Evolutionary conservation across 2,113 vertebrate genomes (phyloP), one percentile per base, ranked within the genome.

Genomic region (Petroica traversi): DNA sequence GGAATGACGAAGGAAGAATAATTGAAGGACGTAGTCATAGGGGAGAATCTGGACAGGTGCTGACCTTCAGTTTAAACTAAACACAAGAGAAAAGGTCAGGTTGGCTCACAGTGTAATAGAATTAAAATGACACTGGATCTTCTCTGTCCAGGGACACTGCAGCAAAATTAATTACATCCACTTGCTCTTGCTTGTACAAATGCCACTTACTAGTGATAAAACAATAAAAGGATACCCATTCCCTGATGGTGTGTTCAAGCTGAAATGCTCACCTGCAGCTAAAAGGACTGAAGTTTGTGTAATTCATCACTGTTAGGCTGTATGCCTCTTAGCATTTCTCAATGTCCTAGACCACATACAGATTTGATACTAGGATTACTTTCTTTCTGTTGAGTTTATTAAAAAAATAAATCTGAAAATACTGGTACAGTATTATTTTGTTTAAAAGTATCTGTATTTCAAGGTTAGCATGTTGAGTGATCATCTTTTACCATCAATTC

Each of bases 141-240:
- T 40, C 6, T 38, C 55, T 91, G 41, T 61, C 67, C 72, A 80
- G 58, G 24, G 43, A 68, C 20, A 61, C 12, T 38, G 38, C 45
- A 34, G 54, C 54, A 94, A 86, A 93, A 91, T 89, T 64, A 80
- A 91, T 76, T 86, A 76, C 31, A 86, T 82, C 71, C 79, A 64
- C 49, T 91, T 80, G 26, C 54, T 76, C 18, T 46, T 78, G 59
- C n/a, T 88, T 83, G 52, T 64, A 73, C 8, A 22, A 88, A 68
- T 55, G 62, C 48, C 75, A 63, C 43, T 85, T 67, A 41, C 20
- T 38, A 48, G 51, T 36, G 58, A 76, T 43, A 51, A 83, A 82
- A 41, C 40, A 59, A 23, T 75, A 55, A 54, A 71, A 91, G 43
- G 22, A 66, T 49, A 66, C 13, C 31, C 80, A 14, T 82, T 79